phyloP scores from a whole-genome alignment of 2,888 invertebrate genomes.

The Philonicus albiceps region DNA sequence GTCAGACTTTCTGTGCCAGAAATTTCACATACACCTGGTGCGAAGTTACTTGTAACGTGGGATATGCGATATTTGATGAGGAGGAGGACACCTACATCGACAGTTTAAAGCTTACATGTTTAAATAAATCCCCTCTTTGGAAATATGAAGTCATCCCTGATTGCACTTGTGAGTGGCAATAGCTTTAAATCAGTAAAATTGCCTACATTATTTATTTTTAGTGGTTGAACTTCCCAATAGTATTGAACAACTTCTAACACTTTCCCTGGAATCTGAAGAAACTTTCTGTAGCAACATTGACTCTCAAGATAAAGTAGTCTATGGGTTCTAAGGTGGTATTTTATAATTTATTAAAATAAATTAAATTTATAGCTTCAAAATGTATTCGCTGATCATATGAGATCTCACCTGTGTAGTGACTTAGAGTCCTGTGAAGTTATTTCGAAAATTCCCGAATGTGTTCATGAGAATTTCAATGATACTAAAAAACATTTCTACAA shows the following conservation, averaged over 20 bases:
- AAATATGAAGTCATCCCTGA: conserved; percentile 64
- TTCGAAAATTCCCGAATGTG: conserved; percentile 51
- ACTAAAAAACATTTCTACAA: conserved; percentile 48
- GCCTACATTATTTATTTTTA: conserved; percentile 51
- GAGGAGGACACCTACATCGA: conserved; percentile 58
- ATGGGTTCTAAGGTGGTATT: not conserved
- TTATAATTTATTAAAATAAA: not conserved
- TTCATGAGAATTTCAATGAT: conserved; percentile 39
- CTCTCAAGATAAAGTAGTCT: conserved; percentile 41
- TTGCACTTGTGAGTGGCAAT: conserved; percentile 64
- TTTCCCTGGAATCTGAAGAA: conserved; percentile 61
- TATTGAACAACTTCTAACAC: conserved; percentile 64
- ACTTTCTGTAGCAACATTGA: conserved; percentile 62
- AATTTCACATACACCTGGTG: conserved; percentile 65
- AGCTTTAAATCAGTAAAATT: not conserved
- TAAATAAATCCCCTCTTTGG: conserved; percentile 60
- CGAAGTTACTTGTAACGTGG: conserved; percentile 68
- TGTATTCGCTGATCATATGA: conserved; percentile 49
- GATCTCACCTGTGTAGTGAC: conserved; percentile 50
- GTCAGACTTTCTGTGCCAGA: conserved; percentile 64
- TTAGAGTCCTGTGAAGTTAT: conserved; percentile 51
- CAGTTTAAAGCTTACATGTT: conserved; percentile 56
- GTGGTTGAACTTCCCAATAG: conserved; percentile 65
- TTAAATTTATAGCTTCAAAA: conserved; percentile 38
- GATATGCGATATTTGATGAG: conserved; percentile 66